Percentiles rank a stretch among this genome's conserved stretches.
Conservation (phyloP, 2,113 vertebrate genomes). For the Setophaga kirtlandii region DNA sequence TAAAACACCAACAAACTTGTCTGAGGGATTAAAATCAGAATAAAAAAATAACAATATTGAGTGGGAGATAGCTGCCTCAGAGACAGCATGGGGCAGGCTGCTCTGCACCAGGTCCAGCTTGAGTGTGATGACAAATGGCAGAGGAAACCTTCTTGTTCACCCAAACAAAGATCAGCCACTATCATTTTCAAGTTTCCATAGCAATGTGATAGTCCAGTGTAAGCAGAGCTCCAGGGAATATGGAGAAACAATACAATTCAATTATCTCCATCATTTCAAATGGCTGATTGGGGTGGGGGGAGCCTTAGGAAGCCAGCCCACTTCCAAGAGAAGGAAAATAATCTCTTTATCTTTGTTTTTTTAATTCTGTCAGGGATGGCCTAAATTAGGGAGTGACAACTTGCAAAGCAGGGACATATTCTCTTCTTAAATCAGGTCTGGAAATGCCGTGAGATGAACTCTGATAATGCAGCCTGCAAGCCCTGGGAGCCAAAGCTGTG, state of each 20-base stretch:
- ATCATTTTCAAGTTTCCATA: constrained; percentile 42
- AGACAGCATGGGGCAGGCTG: background rate
- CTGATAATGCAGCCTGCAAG: constrained; percentile 72
- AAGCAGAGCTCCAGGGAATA: constrained; percentile 19
- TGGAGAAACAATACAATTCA: constrained; percentile 64
- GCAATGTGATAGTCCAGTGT: constrained; percentile 31
- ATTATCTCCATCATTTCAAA: constrained; percentile 75
- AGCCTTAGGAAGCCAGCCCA: constrained; percentile 57
- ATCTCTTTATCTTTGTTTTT: constrained; percentile 63
- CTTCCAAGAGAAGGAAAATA: constrained; percentile 63
- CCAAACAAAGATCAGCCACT: constrained; percentile 35
- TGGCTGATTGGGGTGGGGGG: constrained; percentile 48
- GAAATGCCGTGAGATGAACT: constrained; percentile 75
- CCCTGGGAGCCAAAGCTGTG: constrained; percentile 78
- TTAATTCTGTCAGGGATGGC: constrained; percentile 73
- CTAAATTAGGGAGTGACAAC: constrained; percentile 77
- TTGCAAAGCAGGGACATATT: constrained; percentile 74
- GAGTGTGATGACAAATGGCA: background rate
- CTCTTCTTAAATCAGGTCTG: constrained; percentile 77
- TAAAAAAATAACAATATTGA: background rate
- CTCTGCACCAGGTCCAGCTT: background rate
- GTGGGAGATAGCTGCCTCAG: background rate
- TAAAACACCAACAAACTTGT: background rate
- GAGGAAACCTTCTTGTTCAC: background rate
- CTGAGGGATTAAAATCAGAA: background rate